These are phyloP conservation scores for Tetramorium simillimum DNA, from an alignment of 1,140 invertebrate species.

Conservation along the genomic window DNA sequence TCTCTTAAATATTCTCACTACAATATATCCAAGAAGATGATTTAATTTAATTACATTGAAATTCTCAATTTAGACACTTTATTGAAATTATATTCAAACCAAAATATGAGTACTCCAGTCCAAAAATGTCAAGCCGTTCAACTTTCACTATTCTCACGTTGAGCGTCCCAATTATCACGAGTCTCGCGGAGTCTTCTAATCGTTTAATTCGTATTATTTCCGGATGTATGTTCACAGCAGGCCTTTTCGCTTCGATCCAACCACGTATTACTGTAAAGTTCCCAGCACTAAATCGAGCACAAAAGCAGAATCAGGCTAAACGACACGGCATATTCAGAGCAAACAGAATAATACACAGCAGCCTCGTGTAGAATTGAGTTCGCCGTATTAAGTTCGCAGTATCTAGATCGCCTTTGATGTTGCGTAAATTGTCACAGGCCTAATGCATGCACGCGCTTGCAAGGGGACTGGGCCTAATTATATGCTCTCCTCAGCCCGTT, in stretches of 20 bases:
- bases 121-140: background rate
- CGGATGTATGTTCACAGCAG: conserved; percentile 38
- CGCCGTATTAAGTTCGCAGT: conserved; percentile 55
- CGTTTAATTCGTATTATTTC: conserved; percentile 51
- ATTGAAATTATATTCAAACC: background rate
- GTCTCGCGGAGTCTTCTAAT: conserved; percentile 15
- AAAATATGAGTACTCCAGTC: background rate
- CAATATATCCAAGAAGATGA: background rate
- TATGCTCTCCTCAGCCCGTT: background rate
- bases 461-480: background rate
- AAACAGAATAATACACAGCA: conserved; percentile 56
- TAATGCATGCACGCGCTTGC: conserved; percentile 55
- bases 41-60: conserved; percentile 32
- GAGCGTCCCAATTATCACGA: conserved; percentile 26
- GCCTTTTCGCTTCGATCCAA: conserved; percentile 52
- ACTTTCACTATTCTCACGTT: background rate
- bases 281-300: conserved; percentile 42
- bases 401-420: conserved; percentile 64
- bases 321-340: conserved; percentile 41
- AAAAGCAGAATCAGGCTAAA: conserved; percentile 46
- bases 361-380: conserved; percentile 63
- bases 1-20: background rate
- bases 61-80: background rate
- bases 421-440: conserved; percentile 24
- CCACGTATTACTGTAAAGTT: conserved; percentile 31